A percentile compares a stretch with the other conserved stretches of the same genome.
phyloP scores from a whole-genome alignment of 1,140 invertebrate genomes.

The Pogonomyrmex barbatus region DNA sequence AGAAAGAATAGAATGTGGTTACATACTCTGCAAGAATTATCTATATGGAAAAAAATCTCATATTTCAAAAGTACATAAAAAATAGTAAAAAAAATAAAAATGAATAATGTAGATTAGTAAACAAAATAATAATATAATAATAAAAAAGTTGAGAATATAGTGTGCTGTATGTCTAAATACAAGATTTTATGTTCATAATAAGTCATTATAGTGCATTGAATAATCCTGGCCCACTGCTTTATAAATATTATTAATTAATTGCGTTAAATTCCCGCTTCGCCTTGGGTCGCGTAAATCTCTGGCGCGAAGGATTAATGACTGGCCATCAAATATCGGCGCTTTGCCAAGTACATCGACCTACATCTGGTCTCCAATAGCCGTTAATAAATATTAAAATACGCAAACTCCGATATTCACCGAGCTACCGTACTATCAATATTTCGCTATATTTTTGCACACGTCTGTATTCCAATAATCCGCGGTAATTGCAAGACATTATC shows the following conservation, averaged over 20 bases:
- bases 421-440: constrained; percentile 40
- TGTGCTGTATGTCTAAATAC: background rate
- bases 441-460: constrained; percentile 49
- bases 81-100: constrained; percentile 5
- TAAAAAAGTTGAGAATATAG: background rate
- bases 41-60: background rate
- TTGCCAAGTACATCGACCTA: constrained; percentile 54
- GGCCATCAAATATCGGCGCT: constrained; percentile 57
- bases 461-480: constrained; percentile 57
- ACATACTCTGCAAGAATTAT: background rate
- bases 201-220: constrained; percentile 26
- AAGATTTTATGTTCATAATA: constrained; percentile 22
- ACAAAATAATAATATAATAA: background rate
- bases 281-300: constrained; percentile 53
- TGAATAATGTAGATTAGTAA: background rate
- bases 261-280: constrained; percentile 48
- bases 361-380: constrained; percentile 59
- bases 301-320: constrained; percentile 52
- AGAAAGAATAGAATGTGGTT: background rate
- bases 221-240: constrained; percentile 28
- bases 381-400: constrained; percentile 65
- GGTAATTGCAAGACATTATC: constrained; percentile 64
- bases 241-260: constrained; percentile 64
- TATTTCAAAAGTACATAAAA: background rate
- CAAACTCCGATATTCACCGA: constrained; percentile 53